Conservation (phyloP, 2,113 vertebrate genomes). For the Festucalex cinctus region DNA sequence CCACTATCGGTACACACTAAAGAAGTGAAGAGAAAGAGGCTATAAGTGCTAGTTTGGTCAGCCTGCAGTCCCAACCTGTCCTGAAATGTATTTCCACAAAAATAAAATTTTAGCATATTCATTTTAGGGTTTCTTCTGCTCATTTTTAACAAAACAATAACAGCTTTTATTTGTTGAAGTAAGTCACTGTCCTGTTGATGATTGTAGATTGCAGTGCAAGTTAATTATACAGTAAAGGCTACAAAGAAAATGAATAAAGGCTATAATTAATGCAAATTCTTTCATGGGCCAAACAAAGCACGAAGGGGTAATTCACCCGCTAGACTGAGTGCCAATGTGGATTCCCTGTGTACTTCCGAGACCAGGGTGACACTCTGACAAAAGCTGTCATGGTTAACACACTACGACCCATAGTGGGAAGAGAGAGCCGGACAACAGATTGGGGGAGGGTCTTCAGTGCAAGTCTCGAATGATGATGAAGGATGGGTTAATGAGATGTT, state of each 20-base stretch:
- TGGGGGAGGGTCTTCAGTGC: constrained; percentile 41
- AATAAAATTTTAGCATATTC: not conserved
- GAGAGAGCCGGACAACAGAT: constrained; percentile 30
- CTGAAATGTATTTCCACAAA: not conserved
- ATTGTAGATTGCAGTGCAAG: not conserved
- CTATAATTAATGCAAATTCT: constrained; percentile 74
- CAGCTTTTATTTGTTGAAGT: too few relatives aligned
- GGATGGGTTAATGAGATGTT: constrained; percentile 38
- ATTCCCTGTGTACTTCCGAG: constrained; percentile 67
- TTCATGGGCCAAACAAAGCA: constrained; percentile 68
- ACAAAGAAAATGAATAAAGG: constrained; percentile 44
- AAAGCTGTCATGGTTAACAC: constrained; percentile 70
- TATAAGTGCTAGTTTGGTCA: not conserved
- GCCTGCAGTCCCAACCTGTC: not conserved
- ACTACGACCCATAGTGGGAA: constrained; percentile 53
- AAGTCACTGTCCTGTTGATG: not conserved
- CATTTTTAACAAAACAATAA: too few relatives aligned
- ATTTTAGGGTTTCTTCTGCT: not conserved
- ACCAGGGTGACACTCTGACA: constrained; percentile 64
- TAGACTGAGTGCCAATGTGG: constrained; percentile 69
- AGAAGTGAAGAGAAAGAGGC: not conserved
- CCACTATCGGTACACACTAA: not conserved
- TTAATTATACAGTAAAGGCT: constrained; percentile 6
- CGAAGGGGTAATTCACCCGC: constrained; percentile 64
- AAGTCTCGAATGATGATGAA: constrained; percentile 37